Base-by-base conservation (phyloP, 2,888 invertebrate species). In the Nomada ruficornis region DNA sequence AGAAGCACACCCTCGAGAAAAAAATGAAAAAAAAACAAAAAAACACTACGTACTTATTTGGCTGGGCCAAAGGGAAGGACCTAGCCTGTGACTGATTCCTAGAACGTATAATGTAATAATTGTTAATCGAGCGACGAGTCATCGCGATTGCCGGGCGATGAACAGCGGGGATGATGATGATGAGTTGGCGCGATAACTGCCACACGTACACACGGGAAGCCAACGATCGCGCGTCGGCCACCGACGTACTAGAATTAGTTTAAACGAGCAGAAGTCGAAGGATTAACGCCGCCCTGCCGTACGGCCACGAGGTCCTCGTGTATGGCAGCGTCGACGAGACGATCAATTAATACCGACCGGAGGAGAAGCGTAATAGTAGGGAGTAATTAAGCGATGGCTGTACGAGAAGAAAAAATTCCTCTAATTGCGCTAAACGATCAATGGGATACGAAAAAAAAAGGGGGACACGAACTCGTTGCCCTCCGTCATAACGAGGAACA, bases 21-120 rank as follows among this genome's bases (percentile, higher is more conserved):
- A 15, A 20, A 47, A 15, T 47, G 57, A 20, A 50, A 62, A 60
- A 59, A 36, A 50, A 47, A 44, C 15, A 50, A 52, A 11, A 85
- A 88, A 54, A 89, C 88, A 91, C 90, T 92, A 92, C 92, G 93
- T 93, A 93, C 93, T 93, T 94, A 93, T 91, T 91, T 92, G 91
- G 92, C 88, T 89, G 88, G 88, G 81, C 84, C 73, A 79, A 78
- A 77, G 54, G 67, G 81, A 75, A 23, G 85, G 85, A 84, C 84
- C 86, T 80, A 86, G 93, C 92, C 92, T 87, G 88, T 84, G 92
- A 93, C 93, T 93, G 93, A 93, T 93, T 91, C 91, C 90, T 93
- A 93, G 93, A 93, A 91, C 91, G 91, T 93, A 93, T 92, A 85
- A 80, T 86, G 88, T 88, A 86, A 57, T 86, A 88, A 77, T 87